These are phyloP conservation scores for Circaetus gallicus DNA, from an alignment of 2,113 vertebrate species.

Conservation along the genomic window DNA sequence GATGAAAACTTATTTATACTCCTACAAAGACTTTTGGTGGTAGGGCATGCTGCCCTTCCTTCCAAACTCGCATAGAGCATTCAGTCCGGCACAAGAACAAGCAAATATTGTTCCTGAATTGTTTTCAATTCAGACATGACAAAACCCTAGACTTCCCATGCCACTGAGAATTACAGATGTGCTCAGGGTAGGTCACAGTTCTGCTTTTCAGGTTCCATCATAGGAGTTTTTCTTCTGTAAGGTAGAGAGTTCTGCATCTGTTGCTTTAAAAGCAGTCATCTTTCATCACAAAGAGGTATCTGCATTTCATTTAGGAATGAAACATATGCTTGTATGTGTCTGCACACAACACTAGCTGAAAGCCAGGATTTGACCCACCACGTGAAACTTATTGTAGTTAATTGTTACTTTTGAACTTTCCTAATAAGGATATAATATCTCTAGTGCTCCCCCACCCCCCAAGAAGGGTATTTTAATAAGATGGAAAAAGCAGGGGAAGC, in stretches of 20 bases:
- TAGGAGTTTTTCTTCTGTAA: neutral
- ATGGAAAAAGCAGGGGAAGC: slow-evolving; percentile 50
- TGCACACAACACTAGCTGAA: neutral
- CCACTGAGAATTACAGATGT: neutral
- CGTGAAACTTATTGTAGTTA: neutral
- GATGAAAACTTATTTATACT: neutral
- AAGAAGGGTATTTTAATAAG: slow-evolving; percentile 7
- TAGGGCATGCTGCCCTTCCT: neutral
- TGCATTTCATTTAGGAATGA: neutral
- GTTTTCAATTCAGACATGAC: neutral
- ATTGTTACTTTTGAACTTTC: neutral
- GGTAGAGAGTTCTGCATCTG: neutral
- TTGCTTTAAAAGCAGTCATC: neutral
- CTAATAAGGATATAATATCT: neutral
- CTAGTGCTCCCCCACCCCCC: fast-evolving
- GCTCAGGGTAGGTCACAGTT: neutral
- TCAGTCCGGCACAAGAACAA: neutral
- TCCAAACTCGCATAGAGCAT: neutral
- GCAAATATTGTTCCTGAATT: neutral
- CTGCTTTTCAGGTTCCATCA: neutral
- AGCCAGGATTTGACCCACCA: neutral
- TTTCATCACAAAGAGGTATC: neutral
- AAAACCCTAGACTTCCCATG: neutral
- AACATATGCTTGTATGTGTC: neutral
- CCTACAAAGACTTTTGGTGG: neutral